Base-by-base conservation (phyloP, 1,140 invertebrate species). In the Leptinotarsa undecemlineata region DNA sequence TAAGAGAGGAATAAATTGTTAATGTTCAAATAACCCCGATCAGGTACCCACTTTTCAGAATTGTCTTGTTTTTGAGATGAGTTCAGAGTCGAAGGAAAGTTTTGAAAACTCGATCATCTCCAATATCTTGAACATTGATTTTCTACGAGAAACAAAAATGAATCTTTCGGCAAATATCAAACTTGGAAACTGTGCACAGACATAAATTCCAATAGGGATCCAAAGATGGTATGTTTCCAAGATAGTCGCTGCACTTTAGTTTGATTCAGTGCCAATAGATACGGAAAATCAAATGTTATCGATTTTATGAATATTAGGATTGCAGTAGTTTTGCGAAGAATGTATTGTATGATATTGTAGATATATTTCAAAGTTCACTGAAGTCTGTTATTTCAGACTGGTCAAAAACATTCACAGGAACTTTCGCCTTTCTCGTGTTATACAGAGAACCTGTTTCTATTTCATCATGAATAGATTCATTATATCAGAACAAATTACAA, bases 111-210 rank as follows among this genome's bases (percentile, higher is more conserved):
- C 13, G 51, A n/a, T 57, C 51, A n/a, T 57, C 51, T 57, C 51
- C 51, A 17, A 19, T 19, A 57, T n/a, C 51, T 57, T 19, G 17
- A 57, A 15, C 51, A 57, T n/a, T n/a, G 51, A 57, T 17, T 57
- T 57, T 19, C 51, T 15, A 8, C 51, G 17, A 19, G n/a, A 14
- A 17, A 57, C 17, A 15, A 17, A n/a, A 57, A 57, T 57, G n/a
- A 57, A 57, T 57, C 15, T 57, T 57, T n/a, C 51, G n/a, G 51
- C n/a, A 57, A 57, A 57, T 57, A 57, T 19, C 51, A 57, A 57
- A 57, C 15, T 19, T 57, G 15, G 51, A 19, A 57, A 57, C 51
- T 17, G 51, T n/a, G n/a, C 51, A 57, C 51, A 57, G 51, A 57
- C 51, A 57, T 57, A 57, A 57, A 57, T 57, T 57, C 4, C 51